These are phyloP conservation scores for Thunnus thynnus DNA, from an alignment of 2,113 vertebrate genomes.

Conservation along the genomic window DNA sequence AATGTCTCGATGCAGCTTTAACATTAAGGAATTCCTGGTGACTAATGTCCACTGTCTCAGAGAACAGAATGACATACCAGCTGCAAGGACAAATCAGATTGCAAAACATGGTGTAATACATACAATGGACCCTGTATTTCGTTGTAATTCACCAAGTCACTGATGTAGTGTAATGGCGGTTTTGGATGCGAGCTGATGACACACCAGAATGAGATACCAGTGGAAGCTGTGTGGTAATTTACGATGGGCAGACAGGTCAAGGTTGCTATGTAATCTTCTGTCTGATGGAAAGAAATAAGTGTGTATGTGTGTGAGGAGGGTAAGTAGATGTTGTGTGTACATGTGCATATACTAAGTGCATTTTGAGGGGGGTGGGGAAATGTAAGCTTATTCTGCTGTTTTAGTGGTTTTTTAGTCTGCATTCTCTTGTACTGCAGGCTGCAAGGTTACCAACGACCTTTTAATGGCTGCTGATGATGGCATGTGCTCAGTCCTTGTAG, in stretches of 20 bases:
- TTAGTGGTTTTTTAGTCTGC: not conserved
- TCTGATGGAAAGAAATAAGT: slow-evolving; percentile 53
- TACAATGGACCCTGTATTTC: not conserved
- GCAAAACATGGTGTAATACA: slow-evolving; percentile 15
- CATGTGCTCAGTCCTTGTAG: no score
- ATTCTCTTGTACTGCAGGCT: not conserved
- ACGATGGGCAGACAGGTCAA: slow-evolving; percentile 72
- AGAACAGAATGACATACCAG: not conserved
- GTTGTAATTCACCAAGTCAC: slow-evolving; percentile 31
- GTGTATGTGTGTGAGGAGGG: slow-evolving; percentile 7
- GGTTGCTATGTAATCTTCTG: slow-evolving; percentile 73
- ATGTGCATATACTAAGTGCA: not conserved
- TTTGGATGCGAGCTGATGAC: slow-evolving; percentile 54
- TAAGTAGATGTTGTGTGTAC: slow-evolving; percentile 6
- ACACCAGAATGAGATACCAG: slow-evolving; percentile 60
- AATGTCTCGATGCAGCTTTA: not conserved
- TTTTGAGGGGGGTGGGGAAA: not conserved
- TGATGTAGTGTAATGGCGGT: slow-evolving; percentile 39
- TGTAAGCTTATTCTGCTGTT: not conserved
- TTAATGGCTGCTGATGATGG: no score
- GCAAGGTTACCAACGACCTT: no score
- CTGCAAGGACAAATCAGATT: slow-evolving; percentile 14
- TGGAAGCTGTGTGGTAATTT: slow-evolving; percentile 61
- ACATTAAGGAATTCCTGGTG: not conserved
- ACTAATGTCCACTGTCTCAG: not conserved